Percentiles rank a stretch among this genome's conserved stretches.
Conservation (phyloP, 2,797 vertebrate genomes). For the Gymnoscopelus braueri region DNA sequence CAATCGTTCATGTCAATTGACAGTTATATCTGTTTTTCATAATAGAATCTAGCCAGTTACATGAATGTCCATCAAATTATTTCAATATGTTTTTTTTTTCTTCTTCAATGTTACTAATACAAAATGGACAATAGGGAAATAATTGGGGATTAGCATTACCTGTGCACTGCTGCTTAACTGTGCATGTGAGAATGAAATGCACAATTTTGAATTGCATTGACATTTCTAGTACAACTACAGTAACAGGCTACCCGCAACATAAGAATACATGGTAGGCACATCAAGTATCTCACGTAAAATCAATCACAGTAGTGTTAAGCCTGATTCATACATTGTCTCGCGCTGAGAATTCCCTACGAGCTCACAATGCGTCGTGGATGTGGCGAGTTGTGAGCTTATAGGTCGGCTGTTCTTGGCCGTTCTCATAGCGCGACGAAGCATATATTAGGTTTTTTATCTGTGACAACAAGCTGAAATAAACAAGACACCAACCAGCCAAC, state of each 20-base stretch:
- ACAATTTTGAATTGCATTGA: constrained; percentile 54
- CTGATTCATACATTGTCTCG: constrained; percentile 20
- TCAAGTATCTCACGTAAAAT: constrained; percentile 14
- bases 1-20: constrained; percentile 26
- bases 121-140: constrained; percentile 65
- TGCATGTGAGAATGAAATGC: constrained; percentile 75
- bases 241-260: constrained; percentile 27
- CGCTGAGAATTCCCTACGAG: not conserved
- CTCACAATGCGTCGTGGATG: not conserved
- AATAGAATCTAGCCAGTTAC: constrained; percentile 43
- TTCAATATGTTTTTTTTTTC: constrained; percentile 14
- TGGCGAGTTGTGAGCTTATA: no score
- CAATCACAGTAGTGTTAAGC: constrained; percentile 3
- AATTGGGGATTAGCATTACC: constrained; percentile 80
- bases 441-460: no score
- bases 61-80: constrained; percentile 32
- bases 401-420: no score
- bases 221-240: constrained; percentile 45
- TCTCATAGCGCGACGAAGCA: no score
- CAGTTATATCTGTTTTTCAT: constrained; percentile 5
- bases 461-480: constrained; percentile 37
- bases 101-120: constrained; percentile 40
- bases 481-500: constrained; percentile 37
- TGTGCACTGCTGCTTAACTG: constrained; percentile 81
- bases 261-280: constrained; percentile 40